Base-by-base conservation (phyloP, 2,797 vertebrate species). In the Cottoperca gobio region DNA sequence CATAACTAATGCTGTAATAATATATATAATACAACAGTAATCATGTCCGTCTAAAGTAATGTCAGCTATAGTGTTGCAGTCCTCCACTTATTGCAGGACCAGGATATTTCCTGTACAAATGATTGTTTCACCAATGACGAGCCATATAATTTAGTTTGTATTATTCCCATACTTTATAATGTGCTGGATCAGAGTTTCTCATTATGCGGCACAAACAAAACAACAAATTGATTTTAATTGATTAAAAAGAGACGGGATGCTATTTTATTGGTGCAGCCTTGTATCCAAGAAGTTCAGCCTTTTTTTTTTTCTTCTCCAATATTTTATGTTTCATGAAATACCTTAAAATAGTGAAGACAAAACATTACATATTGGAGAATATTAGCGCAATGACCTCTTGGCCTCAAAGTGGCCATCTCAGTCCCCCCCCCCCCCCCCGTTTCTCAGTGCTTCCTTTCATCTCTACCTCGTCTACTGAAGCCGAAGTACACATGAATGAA, bases 401-500 rank as follows among this genome's bases (percentile, higher is more conserved):
- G 28, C 24, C 52, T 54, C 13, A 48, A 13, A 12, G 39, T n/a
- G 35, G 72, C 39, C 3, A 0, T 10, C 52, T 67, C 11, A 40
- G 7, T 28, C 23, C 8, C n/a, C n/a, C n/a, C n/a, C 5, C 21
- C 31, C 8, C 17, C 24, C 21, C 31, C 8, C 17, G 24, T 7
- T 43, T 16, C 43, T 49, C 37, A 3, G 21, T 63, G 24, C n/a
- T 28, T 19, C 31, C 31, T 35, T 53, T 77, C 37, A 49, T 43
- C 42, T 35, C 21, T 31, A 21, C 63, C 39, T 69, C 31, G 31
- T 31, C 26, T 62, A 35, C 24, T 37, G 23, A 53, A 58, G 73
- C 79, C 82, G 88, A 76, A 83, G 65, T 63, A 69, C 78, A 90
- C 85, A 82, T 78, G 76, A 86, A 76, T 79, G 86, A 88, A 78